Evolutionary conservation across 2,888 invertebrate species (phyloP).

Genomic region (Drosophila algonquin): DNA sequence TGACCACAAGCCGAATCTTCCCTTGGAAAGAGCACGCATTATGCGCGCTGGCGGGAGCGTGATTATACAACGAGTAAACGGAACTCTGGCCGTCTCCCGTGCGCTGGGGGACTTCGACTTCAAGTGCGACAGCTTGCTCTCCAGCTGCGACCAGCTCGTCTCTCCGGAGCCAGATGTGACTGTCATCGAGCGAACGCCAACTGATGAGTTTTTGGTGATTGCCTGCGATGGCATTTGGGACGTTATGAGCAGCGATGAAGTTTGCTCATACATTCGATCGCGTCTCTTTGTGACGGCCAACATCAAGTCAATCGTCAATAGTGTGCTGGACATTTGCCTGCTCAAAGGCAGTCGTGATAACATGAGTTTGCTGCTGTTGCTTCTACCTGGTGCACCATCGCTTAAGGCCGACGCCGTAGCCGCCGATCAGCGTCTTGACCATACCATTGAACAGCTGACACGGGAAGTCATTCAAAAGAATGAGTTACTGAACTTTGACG

Average conservation of each 20-base stretch:
- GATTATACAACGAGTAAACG: constrained; percentile 98
- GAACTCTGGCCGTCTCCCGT: constrained; percentile 95
- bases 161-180: constrained; percentile 98
- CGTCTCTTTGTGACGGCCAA: constrained; percentile 23
- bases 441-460: constrained; percentile 1
- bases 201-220: constrained; percentile 96
- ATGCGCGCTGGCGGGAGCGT: constrained; percentile 98
- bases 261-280: constrained; percentile 23
- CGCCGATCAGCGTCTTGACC: constrained; percentile 14
- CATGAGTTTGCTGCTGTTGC: constrained; percentile 34
- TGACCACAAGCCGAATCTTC: constrained; percentile 96
- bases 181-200: constrained; percentile 88
- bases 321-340: constrained; percentile 34
- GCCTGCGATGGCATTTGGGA: constrained; percentile 99
- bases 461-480: constrained; percentile 13
- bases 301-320: constrained; percentile 23
- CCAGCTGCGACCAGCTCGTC: constrained; percentile 98
- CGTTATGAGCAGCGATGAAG: constrained; percentile 95
- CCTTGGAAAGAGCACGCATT: constrained; percentile 95
- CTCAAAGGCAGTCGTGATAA: constrained; percentile 42
- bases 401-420: constrained; percentile 10
- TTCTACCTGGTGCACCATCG: constrained; percentile 29
- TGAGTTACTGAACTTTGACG: constrained; percentile 12
- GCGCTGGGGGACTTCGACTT: constrained; percentile 98
- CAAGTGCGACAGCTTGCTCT: constrained; percentile 89